These are phyloP conservation scores for Phaethon lepturus DNA, from an alignment of 2,113 vertebrate species.

Conservation along the genomic window DNA sequence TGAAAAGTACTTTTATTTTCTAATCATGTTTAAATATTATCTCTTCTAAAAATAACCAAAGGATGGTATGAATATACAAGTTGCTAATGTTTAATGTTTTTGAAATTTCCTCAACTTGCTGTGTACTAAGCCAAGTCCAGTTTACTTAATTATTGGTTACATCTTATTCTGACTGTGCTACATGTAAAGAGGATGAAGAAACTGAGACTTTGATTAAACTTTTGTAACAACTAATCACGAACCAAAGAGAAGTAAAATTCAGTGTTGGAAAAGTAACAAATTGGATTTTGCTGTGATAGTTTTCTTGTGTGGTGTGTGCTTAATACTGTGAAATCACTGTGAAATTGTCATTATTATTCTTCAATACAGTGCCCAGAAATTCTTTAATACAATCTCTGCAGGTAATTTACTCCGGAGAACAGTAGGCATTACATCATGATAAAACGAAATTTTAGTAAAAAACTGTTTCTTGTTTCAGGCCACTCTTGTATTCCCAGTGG, in stretches of 20 bases:
- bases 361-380: neutral
- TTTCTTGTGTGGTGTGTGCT: neutral
- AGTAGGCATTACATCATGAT: neutral
- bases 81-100: neutral
- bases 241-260: neutral
- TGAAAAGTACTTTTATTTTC: neutral
- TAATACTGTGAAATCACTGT: conserved; percentile 40
- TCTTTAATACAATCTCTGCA: neutral
- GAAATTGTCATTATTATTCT: conserved; percentile 46
- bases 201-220: neutral
- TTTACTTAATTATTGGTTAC: conserved; percentile 17
- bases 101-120: neutral
- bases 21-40: neutral
- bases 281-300: neutral
- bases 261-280: neutral
- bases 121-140: neutral
- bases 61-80: neutral
- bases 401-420: conserved; percentile 4
- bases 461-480: neutral
- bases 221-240: neutral
- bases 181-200: neutral
- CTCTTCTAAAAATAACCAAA: neutral
- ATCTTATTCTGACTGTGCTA: neutral
- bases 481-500: neutral
- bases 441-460: neutral